Evolutionary conservation across 2,797 vertebrate genomes (phyloP).

Genomic region (Lacerta agilis): DNA sequence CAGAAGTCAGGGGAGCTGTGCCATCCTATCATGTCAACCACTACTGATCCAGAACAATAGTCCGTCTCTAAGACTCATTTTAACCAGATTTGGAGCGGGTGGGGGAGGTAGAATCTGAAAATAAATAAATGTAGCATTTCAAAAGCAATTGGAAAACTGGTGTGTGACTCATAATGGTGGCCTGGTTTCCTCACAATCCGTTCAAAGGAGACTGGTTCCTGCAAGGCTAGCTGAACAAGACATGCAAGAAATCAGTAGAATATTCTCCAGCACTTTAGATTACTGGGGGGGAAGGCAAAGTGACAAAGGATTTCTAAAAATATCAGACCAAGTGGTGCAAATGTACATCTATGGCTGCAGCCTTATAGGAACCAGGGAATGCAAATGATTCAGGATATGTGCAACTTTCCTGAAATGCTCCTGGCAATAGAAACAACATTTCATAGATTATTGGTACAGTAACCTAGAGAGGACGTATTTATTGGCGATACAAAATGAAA

Average conservation of each 20-base stretch:
- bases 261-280: neutral
- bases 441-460: conserved; percentile 26
- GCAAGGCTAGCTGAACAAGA: neutral
- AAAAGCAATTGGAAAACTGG: neutral
- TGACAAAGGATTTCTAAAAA: neutral
- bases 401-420: neutral
- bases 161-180: neutral
- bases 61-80: neutral
- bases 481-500: conserved; percentile 39
- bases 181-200: neutral
- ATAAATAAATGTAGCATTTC: neutral
- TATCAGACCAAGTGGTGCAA: neutral
- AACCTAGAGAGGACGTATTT: conserved; percentile 33
- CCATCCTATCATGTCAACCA: too few species aligned
- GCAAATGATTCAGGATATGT: neutral
- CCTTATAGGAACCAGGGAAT: neutral
- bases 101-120: neutral
- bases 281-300: neutral
- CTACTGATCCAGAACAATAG: too few species aligned
- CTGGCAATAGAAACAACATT: conserved; percentile 27
- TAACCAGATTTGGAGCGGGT: neutral
- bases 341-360: neutral
- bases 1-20: too few species aligned
- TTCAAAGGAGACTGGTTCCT: neutral
- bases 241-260: neutral